Conservation (phyloP, 2,888 invertebrate genomes). For the Ceratothoa steindachneri region DNA sequence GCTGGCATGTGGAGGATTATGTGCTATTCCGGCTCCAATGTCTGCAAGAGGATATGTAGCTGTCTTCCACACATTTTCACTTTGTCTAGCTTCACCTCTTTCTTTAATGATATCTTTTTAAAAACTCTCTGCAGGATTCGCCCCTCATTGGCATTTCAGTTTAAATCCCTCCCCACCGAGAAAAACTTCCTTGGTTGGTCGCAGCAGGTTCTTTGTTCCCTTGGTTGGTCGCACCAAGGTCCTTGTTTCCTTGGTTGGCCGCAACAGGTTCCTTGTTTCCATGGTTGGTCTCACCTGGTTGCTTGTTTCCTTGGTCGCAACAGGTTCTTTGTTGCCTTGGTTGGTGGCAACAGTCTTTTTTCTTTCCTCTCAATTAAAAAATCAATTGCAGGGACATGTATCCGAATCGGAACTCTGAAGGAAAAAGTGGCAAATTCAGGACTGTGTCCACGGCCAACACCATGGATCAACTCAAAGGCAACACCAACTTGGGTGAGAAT, state of each 20-base stretch:
- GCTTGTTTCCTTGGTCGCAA: not conserved
- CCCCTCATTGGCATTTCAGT: not conserved
- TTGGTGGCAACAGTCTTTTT: not conserved
- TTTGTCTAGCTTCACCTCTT: too few relatives aligned
- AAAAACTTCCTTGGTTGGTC: too few relatives aligned
- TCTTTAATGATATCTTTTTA: too few relatives aligned
- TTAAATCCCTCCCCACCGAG: not conserved
- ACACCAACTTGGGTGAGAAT: not conserved
- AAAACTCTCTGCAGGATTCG: too few relatives aligned
- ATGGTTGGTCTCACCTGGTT: not conserved
- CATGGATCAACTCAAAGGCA: conserved; percentile 15
- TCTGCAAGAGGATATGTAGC: too few relatives aligned
- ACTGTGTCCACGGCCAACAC: conserved; percentile 55
- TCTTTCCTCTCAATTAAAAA: too few relatives aligned
- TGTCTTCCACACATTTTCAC: too few relatives aligned
- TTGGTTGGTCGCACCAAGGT: too few relatives aligned
- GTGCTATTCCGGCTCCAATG: too few relatives aligned
- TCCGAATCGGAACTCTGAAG: conserved; percentile 62
- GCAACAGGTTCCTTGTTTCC: conserved; percentile 11
- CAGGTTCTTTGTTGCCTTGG: not conserved
- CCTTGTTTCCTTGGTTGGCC: too few relatives aligned
- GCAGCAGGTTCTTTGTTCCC: too few relatives aligned
- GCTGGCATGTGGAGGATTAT: too few relatives aligned
- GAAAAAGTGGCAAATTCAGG: conserved; percentile 62
- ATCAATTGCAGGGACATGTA: conserved; percentile 50